Evolutionary conservation across 2,113 vertebrate species (phyloP), one percentile per base, ranked within the genome.

Genomic region (Megaceryle torquata): DNA sequence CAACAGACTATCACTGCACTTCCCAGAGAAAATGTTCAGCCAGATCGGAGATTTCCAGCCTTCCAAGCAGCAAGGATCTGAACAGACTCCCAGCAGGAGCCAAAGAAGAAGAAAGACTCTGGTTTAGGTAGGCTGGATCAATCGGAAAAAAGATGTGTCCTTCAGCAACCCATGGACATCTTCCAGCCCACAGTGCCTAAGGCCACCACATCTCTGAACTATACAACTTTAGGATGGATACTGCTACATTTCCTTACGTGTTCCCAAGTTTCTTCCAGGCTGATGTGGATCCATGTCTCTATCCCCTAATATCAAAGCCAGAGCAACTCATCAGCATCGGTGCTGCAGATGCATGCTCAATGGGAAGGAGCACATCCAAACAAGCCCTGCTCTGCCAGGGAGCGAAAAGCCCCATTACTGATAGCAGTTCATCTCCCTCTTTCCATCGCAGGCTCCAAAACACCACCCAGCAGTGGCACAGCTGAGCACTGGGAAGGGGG

Each of bases 381-480:
- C 28, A 35, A 68, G 37, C 67, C 48, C 39, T 37, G 71, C 76
- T 64, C 80, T 76, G 24, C 6, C 61, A 88, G 46, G 65, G 46
- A 82, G 74, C 31, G 72, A 44, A 82, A 67, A 28, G 41, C 28
- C 28, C 37, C 9, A 0, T 50, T 8, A 6, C 9, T 53, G 51
- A 28, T 15, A 37, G 24, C 82, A 86, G 39, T 50, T 82, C 86
- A 24, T 18, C 70, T 63, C 33, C 57, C 29, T 72, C 22, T 39
- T 82, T 16, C 39, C 14, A 1, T 2, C 4, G 8, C 82, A 51
- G 57, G 31, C 61, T 86, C 57, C 0, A 5, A 80, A 53, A 61
- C 29, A 53, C 17, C 71, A 29, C n/a, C 50, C 43, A 60, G 31
- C 1, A 1, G 29, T 46, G 53, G 39, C 57, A 26, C 0, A 0